phyloP scores from a whole-genome alignment of 1,140 invertebrate species.

The Aculops lycopersici region DNA sequence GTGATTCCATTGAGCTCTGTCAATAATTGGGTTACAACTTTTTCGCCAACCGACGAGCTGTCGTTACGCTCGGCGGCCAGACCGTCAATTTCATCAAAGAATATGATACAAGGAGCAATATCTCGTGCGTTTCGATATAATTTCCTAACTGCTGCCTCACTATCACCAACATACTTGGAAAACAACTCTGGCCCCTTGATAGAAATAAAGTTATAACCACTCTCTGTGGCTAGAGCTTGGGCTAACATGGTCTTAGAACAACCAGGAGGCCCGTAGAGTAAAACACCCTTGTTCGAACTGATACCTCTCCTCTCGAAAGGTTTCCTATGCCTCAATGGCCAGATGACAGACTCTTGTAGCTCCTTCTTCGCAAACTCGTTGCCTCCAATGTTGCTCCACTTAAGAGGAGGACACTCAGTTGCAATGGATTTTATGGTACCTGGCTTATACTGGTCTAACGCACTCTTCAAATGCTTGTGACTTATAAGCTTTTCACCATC shows the following conservation, averaged over 20 bases:
- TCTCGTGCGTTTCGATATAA: conserved; percentile 48
- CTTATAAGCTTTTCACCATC: conserved; percentile 8
- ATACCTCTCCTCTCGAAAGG: conserved; percentile 34
- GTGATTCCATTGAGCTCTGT: conserved; percentile 42
- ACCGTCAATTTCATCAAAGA: conserved; percentile 74
- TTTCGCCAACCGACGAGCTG: conserved; percentile 68
- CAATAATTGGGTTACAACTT: conserved; percentile 69
- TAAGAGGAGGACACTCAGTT: conserved; percentile 28
- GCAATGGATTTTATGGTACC: conserved; percentile 62
- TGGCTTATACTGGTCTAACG: conserved; percentile 35
- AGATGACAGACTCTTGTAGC: conserved; percentile 57
- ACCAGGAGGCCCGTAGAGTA: conserved; percentile 65
- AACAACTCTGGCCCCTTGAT: conserved; percentile 58
- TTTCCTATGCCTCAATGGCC: conserved; percentile 49
- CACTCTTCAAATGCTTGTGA: conserved; percentile 20
- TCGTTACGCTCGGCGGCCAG: conserved; percentile 44
- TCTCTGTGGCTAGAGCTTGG: conserved; percentile 49
- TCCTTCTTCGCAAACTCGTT: conserved; percentile 52
- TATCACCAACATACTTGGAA: conserved; percentile 68
- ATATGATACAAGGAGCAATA: conserved; percentile 46
- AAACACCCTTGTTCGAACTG: conserved; percentile 29
- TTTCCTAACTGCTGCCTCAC: conserved; percentile 60
- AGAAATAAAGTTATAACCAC: conserved; percentile 37
- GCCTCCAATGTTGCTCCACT: conserved; percentile 72
- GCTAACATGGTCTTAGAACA: conserved; percentile 71